Conservation (phyloP, 92 coral and sea anemone genomes). For the Phymanthus crucifer region DNA sequence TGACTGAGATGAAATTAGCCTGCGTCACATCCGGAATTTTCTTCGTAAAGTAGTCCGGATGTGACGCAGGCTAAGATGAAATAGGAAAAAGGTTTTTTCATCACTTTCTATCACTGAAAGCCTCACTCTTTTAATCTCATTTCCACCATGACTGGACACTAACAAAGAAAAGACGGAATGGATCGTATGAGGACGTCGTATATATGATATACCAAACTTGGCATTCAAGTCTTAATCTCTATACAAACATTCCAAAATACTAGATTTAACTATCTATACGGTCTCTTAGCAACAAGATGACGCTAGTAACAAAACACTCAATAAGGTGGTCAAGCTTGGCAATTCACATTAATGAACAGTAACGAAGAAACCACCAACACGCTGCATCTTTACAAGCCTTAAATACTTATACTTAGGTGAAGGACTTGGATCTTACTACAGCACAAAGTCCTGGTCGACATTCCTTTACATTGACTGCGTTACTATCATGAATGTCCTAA, state of each 20-base stretch:
- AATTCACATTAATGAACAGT: conserved; percentile 22
- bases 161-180: too few relatives aligned
- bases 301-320: conserved; percentile 11
- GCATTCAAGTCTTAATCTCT: neutral
- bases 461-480: neutral
- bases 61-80: too few relatives aligned
- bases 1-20: too few relatives aligned
- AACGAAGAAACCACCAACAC: conserved; percentile 11
- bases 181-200: too few relatives aligned
- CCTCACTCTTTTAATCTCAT: too few relatives aligned
- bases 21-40: too few relatives aligned
- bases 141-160: too few relatives aligned
- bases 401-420: neutral
- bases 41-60: too few relatives aligned
- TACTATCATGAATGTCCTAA: neutral
- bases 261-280: neutral
- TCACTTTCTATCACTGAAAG: too few relatives aligned
- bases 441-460: neutral
- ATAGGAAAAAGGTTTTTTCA: too few relatives aligned
- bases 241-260: neutral
- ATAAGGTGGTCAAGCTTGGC: conserved; percentile 3
- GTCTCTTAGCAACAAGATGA: conserved; percentile 11
- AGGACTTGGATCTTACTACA: neutral
- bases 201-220: neutral
- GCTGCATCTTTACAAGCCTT: neutral